Conservation (phyloP, 2,888 invertebrate genomes). For the Drosophila dives region DNA sequence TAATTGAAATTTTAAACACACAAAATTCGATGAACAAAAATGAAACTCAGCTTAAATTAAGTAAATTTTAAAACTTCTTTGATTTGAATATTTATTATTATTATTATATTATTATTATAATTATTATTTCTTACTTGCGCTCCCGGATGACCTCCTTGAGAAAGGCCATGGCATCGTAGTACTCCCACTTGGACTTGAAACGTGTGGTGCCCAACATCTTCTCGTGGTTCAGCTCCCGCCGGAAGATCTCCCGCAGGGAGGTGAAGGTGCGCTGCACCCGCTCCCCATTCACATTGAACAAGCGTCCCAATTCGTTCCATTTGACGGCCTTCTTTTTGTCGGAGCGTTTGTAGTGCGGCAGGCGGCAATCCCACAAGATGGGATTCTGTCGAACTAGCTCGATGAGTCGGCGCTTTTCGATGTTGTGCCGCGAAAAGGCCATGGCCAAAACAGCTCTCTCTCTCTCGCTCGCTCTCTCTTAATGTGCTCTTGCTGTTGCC, state of each 20-base stretch:
- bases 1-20: background rate
- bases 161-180: slow-evolving; percentile 83
- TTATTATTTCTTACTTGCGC: slow-evolving; percentile 76
- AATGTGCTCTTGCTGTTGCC: slow-evolving; percentile 41
- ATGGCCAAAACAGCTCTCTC: slow-evolving; percentile 46
- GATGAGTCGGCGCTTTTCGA: slow-evolving; percentile 84
- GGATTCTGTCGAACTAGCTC: slow-evolving; percentile 83
- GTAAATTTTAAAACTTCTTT: background rate
- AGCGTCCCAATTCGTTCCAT: slow-evolving; percentile 83
- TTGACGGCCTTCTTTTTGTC: slow-evolving; percentile 84
- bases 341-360: slow-evolving; percentile 84
- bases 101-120: too few relatives aligned
- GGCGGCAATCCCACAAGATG: slow-evolving; percentile 83
- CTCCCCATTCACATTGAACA: slow-evolving; percentile 82
- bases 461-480: slow-evolving; percentile 29
- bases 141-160: slow-evolving; percentile 83
- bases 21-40: background rate
- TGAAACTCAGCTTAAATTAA: background rate
- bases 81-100: background rate
- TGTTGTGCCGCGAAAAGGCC: slow-evolving; percentile 84
- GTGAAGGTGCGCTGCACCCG: slow-evolving; percentile 83
- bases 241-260: slow-evolving; percentile 82
- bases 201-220: slow-evolving; percentile 80
- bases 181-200: slow-evolving; percentile 84
- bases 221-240: slow-evolving; percentile 82